phyloP scores from a whole-genome alignment of 2,113 vertebrate species.

The Picathartes gymnocephalus region DNA sequence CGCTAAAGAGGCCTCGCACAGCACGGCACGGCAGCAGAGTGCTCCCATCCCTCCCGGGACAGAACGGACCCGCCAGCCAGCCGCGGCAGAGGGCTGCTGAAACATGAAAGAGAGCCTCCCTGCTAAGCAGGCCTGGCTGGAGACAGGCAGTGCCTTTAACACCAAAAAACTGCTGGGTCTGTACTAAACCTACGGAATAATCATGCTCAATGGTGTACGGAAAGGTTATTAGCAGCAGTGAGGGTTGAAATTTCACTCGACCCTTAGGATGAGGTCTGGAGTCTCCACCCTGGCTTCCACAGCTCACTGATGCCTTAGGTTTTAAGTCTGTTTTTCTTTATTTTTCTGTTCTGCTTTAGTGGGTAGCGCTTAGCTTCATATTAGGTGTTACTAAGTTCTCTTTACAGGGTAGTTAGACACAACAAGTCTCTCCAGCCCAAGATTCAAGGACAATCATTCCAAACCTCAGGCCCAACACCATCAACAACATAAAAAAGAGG shows the following conservation, averaged over 20 bases:
- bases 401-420: no score
- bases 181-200: background rate
- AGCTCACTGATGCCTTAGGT: no score
- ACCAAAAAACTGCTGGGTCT: background rate
- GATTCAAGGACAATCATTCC: no score
- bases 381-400: no score
- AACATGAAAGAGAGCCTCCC: background rate
- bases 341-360: no score
- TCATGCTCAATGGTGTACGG: background rate
- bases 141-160: background rate
- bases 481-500: no score
- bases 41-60: background rate
- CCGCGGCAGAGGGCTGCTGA: background rate
- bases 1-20: background rate
- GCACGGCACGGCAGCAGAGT: background rate
- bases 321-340: no score
- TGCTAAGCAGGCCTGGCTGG: background rate
- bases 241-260: background rate
- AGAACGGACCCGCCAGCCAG: background rate
- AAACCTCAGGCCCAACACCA: no score
- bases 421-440: no score
- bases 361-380: no score
- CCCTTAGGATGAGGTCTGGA: background rate
- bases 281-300: background rate
- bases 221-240: background rate